Conservation (phyloP, 2,113 vertebrate species). For the Heterotilapia buettikoferi region DNA sequence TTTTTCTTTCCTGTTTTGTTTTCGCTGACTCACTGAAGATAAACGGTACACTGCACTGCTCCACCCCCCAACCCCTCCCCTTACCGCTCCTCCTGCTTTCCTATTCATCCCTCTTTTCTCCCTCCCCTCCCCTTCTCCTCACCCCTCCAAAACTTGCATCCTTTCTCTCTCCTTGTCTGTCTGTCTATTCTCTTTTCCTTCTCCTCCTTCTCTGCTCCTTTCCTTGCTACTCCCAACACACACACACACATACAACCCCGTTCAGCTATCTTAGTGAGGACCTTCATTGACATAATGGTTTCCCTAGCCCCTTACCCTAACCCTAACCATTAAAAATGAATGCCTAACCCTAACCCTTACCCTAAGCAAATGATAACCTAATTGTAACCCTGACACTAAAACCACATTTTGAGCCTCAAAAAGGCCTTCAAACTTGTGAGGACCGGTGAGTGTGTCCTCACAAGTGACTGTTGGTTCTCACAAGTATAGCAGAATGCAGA, state of each 20-base stretch:
- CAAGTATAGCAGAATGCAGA: too few relatives aligned
- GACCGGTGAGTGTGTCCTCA: too few relatives aligned
- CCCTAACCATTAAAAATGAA: too few relatives aligned
- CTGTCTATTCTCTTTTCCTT: background rate
- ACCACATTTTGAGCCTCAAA: too few relatives aligned
- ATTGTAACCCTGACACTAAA: too few relatives aligned
- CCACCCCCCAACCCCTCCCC: background rate
- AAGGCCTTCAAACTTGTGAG: too few relatives aligned
- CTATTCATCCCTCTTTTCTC: background rate
- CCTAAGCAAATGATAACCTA: too few relatives aligned
- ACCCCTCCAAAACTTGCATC: background rate
- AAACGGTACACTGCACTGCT: constrained; percentile 33
- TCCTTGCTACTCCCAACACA: background rate
- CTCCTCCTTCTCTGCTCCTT: background rate
- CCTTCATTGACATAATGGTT: too few relatives aligned
- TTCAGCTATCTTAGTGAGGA: too few relatives aligned
- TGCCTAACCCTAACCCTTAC: too few relatives aligned
- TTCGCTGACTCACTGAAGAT: constrained; percentile 53
- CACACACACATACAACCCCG: background rate
- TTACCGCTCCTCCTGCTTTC: background rate
- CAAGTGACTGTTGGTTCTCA: too few relatives aligned
- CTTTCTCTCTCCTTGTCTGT: background rate
- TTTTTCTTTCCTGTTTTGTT: constrained; percentile 19
- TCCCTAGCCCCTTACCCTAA: too few relatives aligned
- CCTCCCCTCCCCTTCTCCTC: background rate